Evolutionary conservation across 2,797 vertebrate species (phyloP), one percentile per base, ranked within the genome.

Genomic region (Ammospiza maritima): DNA sequence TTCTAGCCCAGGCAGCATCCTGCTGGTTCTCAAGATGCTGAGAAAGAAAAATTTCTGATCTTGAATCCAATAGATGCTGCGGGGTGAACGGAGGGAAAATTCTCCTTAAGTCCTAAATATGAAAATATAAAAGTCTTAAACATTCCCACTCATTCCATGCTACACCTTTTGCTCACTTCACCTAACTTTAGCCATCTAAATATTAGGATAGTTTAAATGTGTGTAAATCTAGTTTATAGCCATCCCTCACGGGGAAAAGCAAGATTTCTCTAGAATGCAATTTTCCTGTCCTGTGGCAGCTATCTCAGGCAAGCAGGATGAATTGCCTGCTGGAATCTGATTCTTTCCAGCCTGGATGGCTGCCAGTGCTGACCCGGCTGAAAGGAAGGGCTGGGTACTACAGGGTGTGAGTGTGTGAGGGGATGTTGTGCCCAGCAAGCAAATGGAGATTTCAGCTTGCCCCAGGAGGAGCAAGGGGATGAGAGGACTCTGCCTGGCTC

Each of bases 151-250:
- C 47, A 54, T 72, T 92, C 54, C 57, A 69, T 74, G 42, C 61
- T 80, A 40, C 53, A 91, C 42, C 32, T 65, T 92, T 36, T 40
- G 54, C 70, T 92, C 32, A 74, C n/a, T 77, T 93, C 75, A 61
- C 91, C 65, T 87, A 85, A 83, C 71, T 94, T 91, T n/a, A 77
- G 79, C 79, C 76, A 89, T 74, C 75, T 91, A 94, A 94, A 95
- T 91, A 92, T 89, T 91, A 91, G 69, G 58, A 51, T 72, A 80
- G 60, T 60, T 92, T 87, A 89, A 95, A 87, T 76, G 36, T 77
- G 38, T 79, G 80, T 57, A 85, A 94, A 94, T 83, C 72, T 85
- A 89, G 40, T 94, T 96, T 85, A 88, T 38, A 88, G 45, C 26
- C 25, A 80, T 42, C 48, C 94, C 88, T 89, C 38, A 21, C 75